Evolutionary conservation across 2,113 vertebrate species (phyloP), one percentile per base, ranked within the genome.

Genomic region (Nycticebus coucang): DNA sequence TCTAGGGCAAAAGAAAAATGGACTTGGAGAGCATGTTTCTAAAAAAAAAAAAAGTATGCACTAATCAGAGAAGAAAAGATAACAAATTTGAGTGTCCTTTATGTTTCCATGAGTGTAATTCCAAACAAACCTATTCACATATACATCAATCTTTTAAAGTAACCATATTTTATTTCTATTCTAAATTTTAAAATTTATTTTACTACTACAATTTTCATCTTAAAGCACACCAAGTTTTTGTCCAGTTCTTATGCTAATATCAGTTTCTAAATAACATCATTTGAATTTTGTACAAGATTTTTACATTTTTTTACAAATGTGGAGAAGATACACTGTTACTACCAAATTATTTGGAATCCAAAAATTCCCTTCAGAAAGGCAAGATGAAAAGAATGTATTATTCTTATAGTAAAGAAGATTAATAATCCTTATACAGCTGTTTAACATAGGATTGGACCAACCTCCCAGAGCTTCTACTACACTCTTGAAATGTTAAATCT

Each of bases 1-100:
- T 94, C 89, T n/a, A 59, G 53, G 22, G 78, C 24, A 82, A 74
- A 89, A 87, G 93, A 96, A 75, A 96, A 96, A 95, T 68, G 79
- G 74, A 68, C 57, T 74, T 96, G n/a, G 19, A 69, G 78, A 86
- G 69, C 22, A 12, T 55, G 14, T 89, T 93, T 97, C 50, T 83
- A 79, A 41, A 77, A 72, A 87, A 87, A 94, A 95, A 74, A 88
- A 87, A 94, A 94, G 18, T n/a, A 8, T 37, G n/a, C 35, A 22
- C 60, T 78, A 74, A 96, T 86, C 91, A 86, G 94, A 94, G 82
- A 77, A 55, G 22, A 83, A 74, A 85, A n/a, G 66, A 77, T 93
- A 91, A 88, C 62, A 88, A 88, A 88, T 72, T 77, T 50, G 5
- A 88, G n/a, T n/a, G 22, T 69, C 82, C 50, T 92, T 93, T 55